These are phyloP conservation scores for Eurosta solidaginis DNA, from an alignment of 1,140 invertebrate species.

Conservation along the genomic window DNA sequence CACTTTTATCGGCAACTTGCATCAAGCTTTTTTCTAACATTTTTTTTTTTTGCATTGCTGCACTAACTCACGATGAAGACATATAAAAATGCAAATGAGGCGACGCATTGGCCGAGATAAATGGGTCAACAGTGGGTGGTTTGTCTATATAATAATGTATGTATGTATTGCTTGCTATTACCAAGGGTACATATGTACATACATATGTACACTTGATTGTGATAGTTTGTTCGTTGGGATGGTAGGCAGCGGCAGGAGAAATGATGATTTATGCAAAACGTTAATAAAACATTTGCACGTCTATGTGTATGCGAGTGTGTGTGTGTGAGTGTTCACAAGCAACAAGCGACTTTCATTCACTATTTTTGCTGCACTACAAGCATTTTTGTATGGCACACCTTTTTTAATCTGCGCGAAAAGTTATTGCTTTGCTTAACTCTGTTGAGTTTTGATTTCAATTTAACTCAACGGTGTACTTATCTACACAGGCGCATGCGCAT, in stretches of 20 bases:
- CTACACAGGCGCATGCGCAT: background rate
- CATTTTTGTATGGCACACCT: background rate
- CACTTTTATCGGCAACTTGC: slow-evolving; percentile 20
- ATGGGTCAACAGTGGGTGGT: slow-evolving; percentile 14
- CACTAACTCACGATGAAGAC: background rate
- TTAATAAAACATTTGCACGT: background rate
- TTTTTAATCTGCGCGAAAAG: background rate
- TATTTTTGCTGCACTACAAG: background rate
- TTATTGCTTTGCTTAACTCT: background rate
- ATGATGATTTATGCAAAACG: slow-evolving; percentile 1
- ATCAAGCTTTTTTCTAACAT: background rate
- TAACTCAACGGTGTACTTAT: no score
- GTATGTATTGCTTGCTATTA: no score
- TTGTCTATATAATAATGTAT: background rate
- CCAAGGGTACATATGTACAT: no score
- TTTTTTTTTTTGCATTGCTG: background rate
- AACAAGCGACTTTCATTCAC: background rate
- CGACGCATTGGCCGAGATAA: slow-evolving; percentile 19
- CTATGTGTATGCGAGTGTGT: background rate
- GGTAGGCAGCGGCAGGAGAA: background rate
- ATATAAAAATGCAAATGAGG: slow-evolving; percentile 28
- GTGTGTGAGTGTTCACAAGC: background rate
- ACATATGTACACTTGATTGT: background rate
- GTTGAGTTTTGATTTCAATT: background rate
- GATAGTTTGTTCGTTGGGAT: background rate